Conservation (phyloP, 2,888 invertebrate species). For the Spisula subtruncata region DNA sequence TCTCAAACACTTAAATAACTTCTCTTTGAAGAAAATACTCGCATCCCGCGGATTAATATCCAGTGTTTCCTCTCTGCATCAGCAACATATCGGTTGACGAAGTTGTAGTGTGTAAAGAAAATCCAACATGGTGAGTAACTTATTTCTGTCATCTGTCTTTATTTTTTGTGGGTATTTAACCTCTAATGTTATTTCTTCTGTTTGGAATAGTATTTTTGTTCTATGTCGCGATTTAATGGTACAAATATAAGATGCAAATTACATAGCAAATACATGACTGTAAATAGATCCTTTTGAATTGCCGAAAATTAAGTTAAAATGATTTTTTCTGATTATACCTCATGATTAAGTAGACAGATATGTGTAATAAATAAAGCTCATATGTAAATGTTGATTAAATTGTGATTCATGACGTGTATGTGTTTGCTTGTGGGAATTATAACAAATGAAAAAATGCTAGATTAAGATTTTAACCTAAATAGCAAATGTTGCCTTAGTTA, state of each 20-base stretch:
- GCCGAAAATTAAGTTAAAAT: neutral
- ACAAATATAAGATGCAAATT: neutral
- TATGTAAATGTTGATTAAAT: no score
- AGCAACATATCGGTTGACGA: constrained; percentile 27
- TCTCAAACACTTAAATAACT: neutral
- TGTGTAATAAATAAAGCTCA: neutral
- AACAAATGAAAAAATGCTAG: no score
- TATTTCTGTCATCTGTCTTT: constrained; percentile 25
- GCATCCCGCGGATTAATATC: constrained; percentile 33
- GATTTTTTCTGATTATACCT: no score
- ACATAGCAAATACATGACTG: neutral
- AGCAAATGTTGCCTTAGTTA: no score
- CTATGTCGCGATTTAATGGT: neutral
- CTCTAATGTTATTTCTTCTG: neutral
- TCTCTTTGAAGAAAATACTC: neutral
- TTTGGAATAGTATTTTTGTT: neutral
- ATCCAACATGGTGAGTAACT: constrained; percentile 40
- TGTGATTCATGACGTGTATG: no score
- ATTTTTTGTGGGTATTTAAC: neutral
- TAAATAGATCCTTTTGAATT: constrained; percentile 27
- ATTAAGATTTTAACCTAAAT: no score
- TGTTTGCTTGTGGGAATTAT: no score
- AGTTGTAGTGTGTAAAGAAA: constrained; percentile 23
- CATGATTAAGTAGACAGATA: neutral
- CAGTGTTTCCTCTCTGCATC: constrained; percentile 46